Evolutionary conservation across 2,888 invertebrate genomes (phyloP).

Genomic region (Drosophila cognata): DNA sequence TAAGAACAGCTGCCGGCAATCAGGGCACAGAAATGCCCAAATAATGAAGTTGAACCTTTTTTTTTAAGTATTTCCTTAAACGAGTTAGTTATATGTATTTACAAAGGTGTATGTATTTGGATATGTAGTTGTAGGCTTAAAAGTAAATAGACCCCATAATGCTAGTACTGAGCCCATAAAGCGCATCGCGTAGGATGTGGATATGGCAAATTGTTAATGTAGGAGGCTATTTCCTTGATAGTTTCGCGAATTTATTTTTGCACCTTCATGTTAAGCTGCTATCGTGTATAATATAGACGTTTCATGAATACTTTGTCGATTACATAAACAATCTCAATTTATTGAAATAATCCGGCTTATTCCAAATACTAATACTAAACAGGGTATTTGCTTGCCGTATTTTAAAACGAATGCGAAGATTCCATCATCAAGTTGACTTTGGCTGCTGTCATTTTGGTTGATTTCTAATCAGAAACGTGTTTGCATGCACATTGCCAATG

Average conservation of each 20-base stretch:
- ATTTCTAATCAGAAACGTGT: conserved; percentile 75
- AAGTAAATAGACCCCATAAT: not conserved
- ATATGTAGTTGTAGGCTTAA: not conserved
- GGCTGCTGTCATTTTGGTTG: conserved; percentile 56
- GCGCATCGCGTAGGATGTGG: not conserved
- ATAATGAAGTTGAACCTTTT: conserved; percentile 29
- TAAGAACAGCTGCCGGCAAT: conserved; percentile 27
- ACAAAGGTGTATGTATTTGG: not conserved
- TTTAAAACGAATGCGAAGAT: not conserved
- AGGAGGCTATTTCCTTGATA: not conserved
- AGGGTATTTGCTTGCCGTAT: not conserved
- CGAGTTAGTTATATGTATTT: not conserved
- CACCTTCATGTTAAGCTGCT: not conserved
- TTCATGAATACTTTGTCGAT: not conserved
- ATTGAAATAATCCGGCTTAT: not conserved
- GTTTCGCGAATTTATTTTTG: not conserved
- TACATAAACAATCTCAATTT: not conserved
- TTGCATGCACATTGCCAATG: conserved; percentile 63
- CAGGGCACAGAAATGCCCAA: conserved; percentile 18
- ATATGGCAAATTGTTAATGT: not conserved
- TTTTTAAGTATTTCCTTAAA: not conserved
- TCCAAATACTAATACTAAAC: not conserved
- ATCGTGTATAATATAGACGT: not conserved
- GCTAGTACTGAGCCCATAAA: not conserved
- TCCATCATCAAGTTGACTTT: conserved; percentile 16